Percentiles rank a stretch among this genome's conserved stretches.
Evolutionary conservation across 1,140 invertebrate species (phyloP).

Genomic region (Saccostrea echinata): DNA sequence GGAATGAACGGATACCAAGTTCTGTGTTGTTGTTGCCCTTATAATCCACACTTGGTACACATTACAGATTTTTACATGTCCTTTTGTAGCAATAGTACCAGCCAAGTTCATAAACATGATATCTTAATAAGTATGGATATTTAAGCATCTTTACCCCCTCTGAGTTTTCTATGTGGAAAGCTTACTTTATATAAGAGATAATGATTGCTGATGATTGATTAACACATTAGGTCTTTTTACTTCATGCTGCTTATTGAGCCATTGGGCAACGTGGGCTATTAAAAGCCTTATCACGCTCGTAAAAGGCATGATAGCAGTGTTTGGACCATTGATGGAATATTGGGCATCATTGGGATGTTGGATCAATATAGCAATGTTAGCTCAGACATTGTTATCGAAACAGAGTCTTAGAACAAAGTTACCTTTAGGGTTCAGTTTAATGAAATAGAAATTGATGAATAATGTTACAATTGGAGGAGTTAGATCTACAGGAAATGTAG

Average conservation of each 20-base stretch:
- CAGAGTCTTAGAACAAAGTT: not conserved
- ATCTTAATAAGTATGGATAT: no score
- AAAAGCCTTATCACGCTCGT: slow-evolving; percentile 16
- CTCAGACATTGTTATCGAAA: not conserved
- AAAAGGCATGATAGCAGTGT: slow-evolving; percentile 2
- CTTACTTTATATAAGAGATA: not conserved
- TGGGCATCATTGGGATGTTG: not conserved
- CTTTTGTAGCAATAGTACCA: no score
- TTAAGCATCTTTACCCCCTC: no score
- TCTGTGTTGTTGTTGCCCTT: no score
- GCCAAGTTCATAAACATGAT: no score
- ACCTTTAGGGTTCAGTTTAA: not conserved
- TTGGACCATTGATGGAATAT: not conserved
- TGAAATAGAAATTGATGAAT: not conserved
- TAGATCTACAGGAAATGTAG: no score
- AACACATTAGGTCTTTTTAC: not conserved
- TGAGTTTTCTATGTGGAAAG: not conserved
- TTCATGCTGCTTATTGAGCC: not conserved
- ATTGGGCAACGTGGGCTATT: not conserved
- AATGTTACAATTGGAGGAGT: no score
- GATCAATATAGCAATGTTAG: slow-evolving; percentile 13
- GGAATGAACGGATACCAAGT: no score
- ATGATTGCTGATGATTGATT: slow-evolving; percentile 1
- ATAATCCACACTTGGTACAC: no score
- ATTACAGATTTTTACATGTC: no score